Percentiles rank a stretch among this genome's conserved stretches.
phyloP scores from a whole-genome alignment of 2,888 invertebrate species.

The Pollenia angustigena region DNA sequence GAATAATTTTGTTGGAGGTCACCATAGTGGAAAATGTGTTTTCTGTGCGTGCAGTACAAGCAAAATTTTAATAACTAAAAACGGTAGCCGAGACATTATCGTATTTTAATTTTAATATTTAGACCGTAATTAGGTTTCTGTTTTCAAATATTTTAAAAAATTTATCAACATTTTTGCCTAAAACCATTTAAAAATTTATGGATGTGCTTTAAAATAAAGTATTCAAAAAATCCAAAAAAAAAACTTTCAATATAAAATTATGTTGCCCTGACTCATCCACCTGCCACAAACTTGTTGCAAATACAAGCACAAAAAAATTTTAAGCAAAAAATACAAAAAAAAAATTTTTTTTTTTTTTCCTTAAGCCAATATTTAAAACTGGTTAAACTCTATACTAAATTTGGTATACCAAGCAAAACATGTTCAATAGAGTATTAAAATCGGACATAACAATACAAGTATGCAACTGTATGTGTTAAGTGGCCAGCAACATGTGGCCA shows the following conservation, averaged over 20 bases:
- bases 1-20: no score
- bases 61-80: no score
- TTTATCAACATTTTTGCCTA: no score
- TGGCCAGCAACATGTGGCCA: slow-evolving; percentile 9
- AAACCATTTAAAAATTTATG: no score
- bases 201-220: neutral
- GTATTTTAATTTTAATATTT: no score
- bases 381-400: slow-evolving; percentile 49
- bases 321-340: slow-evolving; percentile 4
- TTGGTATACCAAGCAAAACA: neutral
- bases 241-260: neutral
- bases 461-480: no score
- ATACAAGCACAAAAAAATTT: neutral
- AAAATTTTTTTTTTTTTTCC: neutral
- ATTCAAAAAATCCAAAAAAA: neutral
- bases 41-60: no score
- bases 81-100: no score
- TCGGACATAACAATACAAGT: slow-evolving; percentile 6
- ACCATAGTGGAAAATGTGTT: no score
- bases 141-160: no score
- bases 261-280: slow-evolving; percentile 42
- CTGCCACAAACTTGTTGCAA: slow-evolving; percentile 41
- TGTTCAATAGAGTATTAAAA: neutral
- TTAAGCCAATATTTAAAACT: slow-evolving; percentile 41
- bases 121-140: no score